Evolutionary conservation across 2,797 vertebrate genomes (phyloP).

Genomic region (Tauraco hartlaubi): DNA sequence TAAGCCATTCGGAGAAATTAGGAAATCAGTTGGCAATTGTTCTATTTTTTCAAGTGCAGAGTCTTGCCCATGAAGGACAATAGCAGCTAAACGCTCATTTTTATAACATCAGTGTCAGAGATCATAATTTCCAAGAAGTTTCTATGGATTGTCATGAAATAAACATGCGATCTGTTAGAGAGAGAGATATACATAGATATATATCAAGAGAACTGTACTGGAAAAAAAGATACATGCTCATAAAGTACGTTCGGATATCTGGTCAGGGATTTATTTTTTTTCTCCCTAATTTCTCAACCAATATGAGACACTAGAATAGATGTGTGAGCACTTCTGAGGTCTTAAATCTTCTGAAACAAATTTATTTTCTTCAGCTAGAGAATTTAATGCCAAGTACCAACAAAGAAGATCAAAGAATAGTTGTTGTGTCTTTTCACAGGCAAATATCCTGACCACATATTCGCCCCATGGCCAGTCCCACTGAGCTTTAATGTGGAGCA

Average conservation of each 20-base stretch:
- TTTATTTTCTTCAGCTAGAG: neutral
- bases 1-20: neutral
- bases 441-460: neutral
- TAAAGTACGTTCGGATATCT: neutral
- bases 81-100: neutral
- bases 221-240: neutral
- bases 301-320: neutral
- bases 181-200: neutral
- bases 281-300: neutral
- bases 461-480: neutral
- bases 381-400: neutral
- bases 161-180: neutral
- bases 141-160: neutral
- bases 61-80: neutral
- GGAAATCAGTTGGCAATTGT: neutral
- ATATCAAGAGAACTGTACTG: neutral
- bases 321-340: neutral
- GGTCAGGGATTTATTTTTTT: neutral
- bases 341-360: neutral
- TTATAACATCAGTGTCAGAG: neutral
- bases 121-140: conserved; percentile 7
- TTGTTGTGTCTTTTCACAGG: neutral
- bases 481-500: neutral
- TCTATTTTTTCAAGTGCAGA: neutral
- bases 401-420: neutral